These are phyloP conservation scores for Muschampia plurimacula DNA, from an alignment of 2,888 invertebrate genomes.

Conservation along the genomic window DNA sequence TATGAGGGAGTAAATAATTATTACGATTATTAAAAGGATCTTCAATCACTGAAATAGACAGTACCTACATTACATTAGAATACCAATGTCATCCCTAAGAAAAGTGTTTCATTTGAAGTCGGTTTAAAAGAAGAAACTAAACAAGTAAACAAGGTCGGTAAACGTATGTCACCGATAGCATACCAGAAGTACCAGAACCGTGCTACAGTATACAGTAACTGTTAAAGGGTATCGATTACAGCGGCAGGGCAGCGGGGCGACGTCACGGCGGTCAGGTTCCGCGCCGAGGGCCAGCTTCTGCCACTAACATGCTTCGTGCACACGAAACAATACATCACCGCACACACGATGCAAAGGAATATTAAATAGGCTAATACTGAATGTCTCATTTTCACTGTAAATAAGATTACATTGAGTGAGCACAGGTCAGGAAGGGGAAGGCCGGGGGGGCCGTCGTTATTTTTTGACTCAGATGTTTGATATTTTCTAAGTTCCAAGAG, in stretches of 20 bases:
- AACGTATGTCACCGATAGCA: slow-evolving; percentile 34
- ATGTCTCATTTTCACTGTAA: neutral
- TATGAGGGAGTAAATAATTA: too few species aligned
- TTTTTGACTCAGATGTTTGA: too few species aligned
- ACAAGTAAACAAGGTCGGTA: slow-evolving; percentile 30
- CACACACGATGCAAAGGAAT: slow-evolving; percentile 14
- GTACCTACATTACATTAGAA: too few species aligned
- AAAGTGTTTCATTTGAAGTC: neutral
- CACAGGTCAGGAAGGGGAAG: neutral
- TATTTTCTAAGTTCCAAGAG: too few species aligned
- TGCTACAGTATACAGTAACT: slow-evolving; percentile 32
- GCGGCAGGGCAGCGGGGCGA: slow-evolving; percentile 53
- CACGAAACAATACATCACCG: slow-evolving; percentile 65
- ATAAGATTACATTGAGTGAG: neutral
- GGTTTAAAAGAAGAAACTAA: neutral
- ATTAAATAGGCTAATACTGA: slow-evolving; percentile 25
- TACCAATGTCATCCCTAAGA: too few species aligned
- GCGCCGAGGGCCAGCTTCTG: slow-evolving; percentile 65
- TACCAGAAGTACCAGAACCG: slow-evolving; percentile 20
- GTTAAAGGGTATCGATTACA: slow-evolving; percentile 72
- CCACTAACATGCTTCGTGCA: slow-evolving; percentile 74
- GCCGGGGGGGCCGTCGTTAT: too few species aligned
- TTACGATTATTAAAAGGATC: too few species aligned
- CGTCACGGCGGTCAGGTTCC: slow-evolving; percentile 71
- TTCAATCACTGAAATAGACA: too few species aligned